phyloP scores from a whole-genome alignment of 2,797 vertebrate species.

The Sebastes minor region DNA sequence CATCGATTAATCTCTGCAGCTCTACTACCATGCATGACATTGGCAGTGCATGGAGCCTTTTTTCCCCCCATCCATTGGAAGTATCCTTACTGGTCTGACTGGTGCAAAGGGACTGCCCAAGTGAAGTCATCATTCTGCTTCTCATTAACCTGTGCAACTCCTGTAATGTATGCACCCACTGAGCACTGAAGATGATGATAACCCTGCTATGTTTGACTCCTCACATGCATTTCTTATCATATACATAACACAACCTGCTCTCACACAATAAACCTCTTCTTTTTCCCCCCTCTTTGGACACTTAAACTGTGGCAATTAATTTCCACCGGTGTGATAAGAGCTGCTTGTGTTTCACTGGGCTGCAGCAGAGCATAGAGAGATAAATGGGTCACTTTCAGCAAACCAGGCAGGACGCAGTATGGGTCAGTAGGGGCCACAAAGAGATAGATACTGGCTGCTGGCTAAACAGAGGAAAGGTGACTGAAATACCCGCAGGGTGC shows the following conservation, averaged over 20 bases:
- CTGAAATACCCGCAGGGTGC: constrained; percentile 3
- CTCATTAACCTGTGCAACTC: constrained; percentile 50
- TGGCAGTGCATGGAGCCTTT: background rate
- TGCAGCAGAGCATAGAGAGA: constrained; percentile 12
- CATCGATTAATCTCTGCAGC: background rate
- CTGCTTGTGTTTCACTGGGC: background rate
- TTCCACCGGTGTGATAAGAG: background rate
- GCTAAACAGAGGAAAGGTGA: constrained; percentile 29
- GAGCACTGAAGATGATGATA: constrained; percentile 7
- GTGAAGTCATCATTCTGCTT: constrained; percentile 7
- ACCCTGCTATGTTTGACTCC: background rate
- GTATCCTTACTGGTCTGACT: constrained; percentile 19
- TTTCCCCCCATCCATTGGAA: background rate
- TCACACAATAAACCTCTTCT: background rate
- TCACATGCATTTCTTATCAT: background rate
- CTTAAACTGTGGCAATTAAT: background rate
- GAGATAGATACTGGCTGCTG: constrained; percentile 27
- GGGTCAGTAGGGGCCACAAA: constrained; percentile 50
- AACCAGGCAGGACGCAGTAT: constrained; percentile 22
- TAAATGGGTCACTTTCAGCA: constrained; percentile 38
- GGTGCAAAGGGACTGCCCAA: constrained; percentile 25
- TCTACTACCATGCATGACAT: background rate
- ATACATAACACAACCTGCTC: background rate
- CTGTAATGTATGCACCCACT: background rate
- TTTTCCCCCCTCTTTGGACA: background rate